These are phyloP conservation scores for Congeria kusceri DNA, from an alignment of 2,888 invertebrate genomes.

Conservation along the genomic window DNA sequence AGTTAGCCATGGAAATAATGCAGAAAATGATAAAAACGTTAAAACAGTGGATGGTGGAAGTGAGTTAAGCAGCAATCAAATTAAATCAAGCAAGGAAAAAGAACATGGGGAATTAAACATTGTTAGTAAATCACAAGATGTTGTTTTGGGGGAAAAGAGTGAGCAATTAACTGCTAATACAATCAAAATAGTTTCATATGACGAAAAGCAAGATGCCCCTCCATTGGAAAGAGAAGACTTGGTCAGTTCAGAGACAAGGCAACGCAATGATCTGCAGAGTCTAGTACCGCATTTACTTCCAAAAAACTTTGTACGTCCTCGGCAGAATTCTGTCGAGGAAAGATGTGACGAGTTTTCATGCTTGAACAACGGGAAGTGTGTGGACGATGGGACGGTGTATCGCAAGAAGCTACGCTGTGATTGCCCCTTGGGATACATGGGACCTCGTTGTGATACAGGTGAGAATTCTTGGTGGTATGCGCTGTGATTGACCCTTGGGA, in stretches of 20 bases:
- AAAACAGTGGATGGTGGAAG: background rate
- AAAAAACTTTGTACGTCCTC: slow-evolving; percentile 8
- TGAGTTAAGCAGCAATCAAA: background rate
- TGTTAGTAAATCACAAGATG: background rate
- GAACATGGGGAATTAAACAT: background rate
- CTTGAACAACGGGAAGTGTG: slow-evolving; percentile 78
- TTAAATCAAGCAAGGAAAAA: background rate
- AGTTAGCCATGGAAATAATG: too few relatives aligned
- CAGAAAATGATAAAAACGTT: background rate
- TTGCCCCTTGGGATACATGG: slow-evolving; percentile 95
- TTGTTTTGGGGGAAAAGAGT: background rate
- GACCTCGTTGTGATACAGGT: slow-evolving; percentile 94
- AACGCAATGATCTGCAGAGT: slow-evolving; percentile 41
- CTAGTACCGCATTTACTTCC: slow-evolving; percentile 55
- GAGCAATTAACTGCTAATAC: slow-evolving; percentile 6
- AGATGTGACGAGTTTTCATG: slow-evolving; percentile 73
- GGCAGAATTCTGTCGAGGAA: background rate
- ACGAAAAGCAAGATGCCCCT: slow-evolving; percentile 41
- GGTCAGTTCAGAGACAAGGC: slow-evolving; percentile 31
- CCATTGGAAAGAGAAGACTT: slow-evolving; percentile 44
- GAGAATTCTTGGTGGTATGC: too few relatives aligned
- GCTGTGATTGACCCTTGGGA: too few relatives aligned
- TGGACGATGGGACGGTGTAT: slow-evolving; percentile 72
- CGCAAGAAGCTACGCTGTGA: slow-evolving; percentile 88
- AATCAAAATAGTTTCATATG: slow-evolving; percentile 55